These are phyloP conservation scores for Lepetodrilus schrolli DNA, from an alignment of 2,888 invertebrate species.

Conservation along the genomic window DNA sequence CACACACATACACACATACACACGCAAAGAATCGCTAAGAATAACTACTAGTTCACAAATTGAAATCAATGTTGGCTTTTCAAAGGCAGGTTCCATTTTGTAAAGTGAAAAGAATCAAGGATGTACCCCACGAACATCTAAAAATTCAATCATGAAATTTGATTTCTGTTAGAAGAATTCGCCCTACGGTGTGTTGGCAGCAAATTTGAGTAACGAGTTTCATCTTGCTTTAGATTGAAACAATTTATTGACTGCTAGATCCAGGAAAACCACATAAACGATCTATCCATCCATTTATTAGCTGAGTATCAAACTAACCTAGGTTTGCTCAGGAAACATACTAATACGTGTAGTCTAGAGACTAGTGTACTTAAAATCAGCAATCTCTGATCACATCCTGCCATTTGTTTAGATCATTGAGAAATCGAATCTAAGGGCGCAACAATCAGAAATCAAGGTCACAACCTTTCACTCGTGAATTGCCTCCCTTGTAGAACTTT, in stretches of 20 bases:
- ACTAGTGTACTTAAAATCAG: background rate
- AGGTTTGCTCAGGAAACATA: slow-evolving; percentile 18
- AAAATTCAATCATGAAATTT: slow-evolving; percentile 5
- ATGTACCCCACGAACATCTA: too few species aligned
- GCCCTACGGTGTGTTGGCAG: background rate
- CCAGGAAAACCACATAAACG: slow-evolving; percentile 21
- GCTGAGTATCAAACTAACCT: background rate
- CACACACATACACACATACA: too few species aligned
- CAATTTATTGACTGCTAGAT: slow-evolving; percentile 8
- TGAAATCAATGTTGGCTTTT: too few species aligned
- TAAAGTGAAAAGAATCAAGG: too few species aligned
- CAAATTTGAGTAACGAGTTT: slow-evolving; percentile 3
- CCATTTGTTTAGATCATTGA: background rate
- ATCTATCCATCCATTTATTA: slow-evolving; percentile 25
- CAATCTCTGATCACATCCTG: slow-evolving; percentile 9
- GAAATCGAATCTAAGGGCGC: slow-evolving; percentile 3
- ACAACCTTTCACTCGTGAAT: background rate
- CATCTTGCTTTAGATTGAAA: background rate
- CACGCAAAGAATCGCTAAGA: too few species aligned
- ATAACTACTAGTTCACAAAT: too few species aligned
- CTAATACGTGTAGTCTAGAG: background rate
- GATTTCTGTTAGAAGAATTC: background rate
- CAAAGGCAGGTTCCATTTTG: too few species aligned
- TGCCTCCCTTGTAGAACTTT: slow-evolving; percentile 23
- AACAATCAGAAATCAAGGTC: slow-evolving; percentile 1